Evolutionary conservation across 2,888 invertebrate species (phyloP).

Genomic region (Callyntrura guangdongensis): DNA sequence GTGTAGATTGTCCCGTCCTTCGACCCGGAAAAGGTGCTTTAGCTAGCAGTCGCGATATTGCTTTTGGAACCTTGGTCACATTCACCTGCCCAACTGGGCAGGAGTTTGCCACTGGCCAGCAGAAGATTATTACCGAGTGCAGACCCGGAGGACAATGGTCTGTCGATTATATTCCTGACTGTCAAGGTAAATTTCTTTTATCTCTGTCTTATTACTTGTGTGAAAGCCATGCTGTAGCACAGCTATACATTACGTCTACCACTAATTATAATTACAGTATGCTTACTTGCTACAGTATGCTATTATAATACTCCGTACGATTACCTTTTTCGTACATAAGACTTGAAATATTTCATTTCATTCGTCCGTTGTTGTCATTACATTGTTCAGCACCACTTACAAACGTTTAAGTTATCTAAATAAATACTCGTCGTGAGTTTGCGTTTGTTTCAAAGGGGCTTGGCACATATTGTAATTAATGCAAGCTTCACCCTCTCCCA

Average conservation of each 20-base stretch:
- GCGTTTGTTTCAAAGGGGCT: slow-evolving; percentile 46
- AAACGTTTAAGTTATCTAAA: neutral
- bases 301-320: neutral
- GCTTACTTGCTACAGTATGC: neutral
- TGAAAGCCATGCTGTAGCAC: neutral
- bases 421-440: neutral
- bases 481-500: slow-evolving; percentile 15
- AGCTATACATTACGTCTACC: neutral
- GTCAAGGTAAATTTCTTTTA: slow-evolving; percentile 90
- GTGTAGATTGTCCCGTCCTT: slow-evolving; percentile 93
- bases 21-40: slow-evolving; percentile 95
- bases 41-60: slow-evolving; percentile 96
- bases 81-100: slow-evolving; percentile 97
- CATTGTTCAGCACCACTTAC: neutral
- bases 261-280: slow-evolving; percentile 59
- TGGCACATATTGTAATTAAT: slow-evolving; percentile 64
- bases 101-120: slow-evolving; percentile 96
- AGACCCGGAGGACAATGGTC: slow-evolving; percentile 97
- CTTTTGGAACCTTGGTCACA: slow-evolving; percentile 95
- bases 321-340: slow-evolving; percentile 37
- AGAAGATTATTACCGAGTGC: slow-evolving; percentile 94
- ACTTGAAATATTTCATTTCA: neutral
- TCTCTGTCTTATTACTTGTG: neutral
- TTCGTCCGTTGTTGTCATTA: slow-evolving; percentile 4
- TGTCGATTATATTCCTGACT: slow-evolving; percentile 95